phyloP scores from a whole-genome alignment of 2,113 vertebrate species.

The Diphyllodes magnificus region DNA sequence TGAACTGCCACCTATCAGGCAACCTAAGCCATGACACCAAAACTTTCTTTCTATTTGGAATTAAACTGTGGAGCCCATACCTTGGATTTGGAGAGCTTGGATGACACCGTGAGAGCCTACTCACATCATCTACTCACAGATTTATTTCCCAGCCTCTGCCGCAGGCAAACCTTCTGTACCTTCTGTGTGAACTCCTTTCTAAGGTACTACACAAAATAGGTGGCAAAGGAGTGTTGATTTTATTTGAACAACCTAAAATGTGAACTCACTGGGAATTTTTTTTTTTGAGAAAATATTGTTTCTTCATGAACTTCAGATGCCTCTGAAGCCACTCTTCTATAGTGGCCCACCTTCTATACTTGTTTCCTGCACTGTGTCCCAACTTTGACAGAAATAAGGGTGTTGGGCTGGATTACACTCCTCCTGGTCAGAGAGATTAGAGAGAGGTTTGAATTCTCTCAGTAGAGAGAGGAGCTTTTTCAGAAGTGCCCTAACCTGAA shows the following conservation, averaged over 20 bases:
- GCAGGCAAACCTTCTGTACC: background rate
- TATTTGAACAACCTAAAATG: background rate
- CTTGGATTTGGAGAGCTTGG: background rate
- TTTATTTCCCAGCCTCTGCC: background rate
- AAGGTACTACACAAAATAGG: background rate
- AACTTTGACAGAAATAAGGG: background rate
- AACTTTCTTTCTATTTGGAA: background rate
- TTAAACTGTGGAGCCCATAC: background rate
- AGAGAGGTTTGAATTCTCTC: background rate
- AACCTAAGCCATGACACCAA: background rate
- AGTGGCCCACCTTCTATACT: background rate
- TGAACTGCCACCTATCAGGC: background rate
- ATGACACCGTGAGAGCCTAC: rapidly evolving
- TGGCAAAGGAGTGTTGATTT: background rate
- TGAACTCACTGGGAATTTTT: background rate
- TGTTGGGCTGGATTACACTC: background rate
- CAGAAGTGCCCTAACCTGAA: background rate
- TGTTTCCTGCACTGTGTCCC: background rate
- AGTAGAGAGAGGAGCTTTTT: background rate
- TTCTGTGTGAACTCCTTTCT: background rate
- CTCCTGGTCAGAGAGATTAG: background rate
- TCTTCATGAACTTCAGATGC: background rate
- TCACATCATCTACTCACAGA: background rate
- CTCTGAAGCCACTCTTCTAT: background rate
- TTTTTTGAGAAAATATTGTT: background rate